These are phyloP conservation scores for Leucoptera coffeella DNA, from an alignment of 2,888 invertebrate genomes.

Conservation along the genomic window DNA sequence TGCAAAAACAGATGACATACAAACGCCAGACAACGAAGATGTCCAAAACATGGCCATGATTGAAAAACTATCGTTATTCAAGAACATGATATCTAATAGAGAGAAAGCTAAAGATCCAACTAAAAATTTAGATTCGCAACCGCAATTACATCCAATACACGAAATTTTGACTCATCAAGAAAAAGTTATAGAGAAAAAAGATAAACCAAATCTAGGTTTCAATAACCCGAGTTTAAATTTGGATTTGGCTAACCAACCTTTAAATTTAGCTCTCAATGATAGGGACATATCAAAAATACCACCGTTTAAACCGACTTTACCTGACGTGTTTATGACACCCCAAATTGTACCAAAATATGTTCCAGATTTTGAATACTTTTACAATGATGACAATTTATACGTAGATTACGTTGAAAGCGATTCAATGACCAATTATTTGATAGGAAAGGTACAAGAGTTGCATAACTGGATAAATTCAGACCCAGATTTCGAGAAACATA, in stretches of 20 bases:
- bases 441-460: constrained; percentile 44
- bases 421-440: constrained; percentile 37
- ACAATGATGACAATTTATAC: constrained; percentile 34
- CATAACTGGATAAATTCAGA: constrained; percentile 44
- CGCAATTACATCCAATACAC: constrained; percentile 30
- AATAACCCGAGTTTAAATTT: too few relatives aligned
- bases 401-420: constrained; percentile 43
- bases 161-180: constrained; percentile 23
- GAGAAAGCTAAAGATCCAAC: constrained; percentile 12
- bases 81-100: constrained; percentile 20
- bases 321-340: constrained; percentile 14
- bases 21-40: too few relatives aligned
- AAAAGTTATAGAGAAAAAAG: constrained; percentile 34
- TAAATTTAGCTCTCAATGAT: too few relatives aligned
- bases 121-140: constrained; percentile 17
- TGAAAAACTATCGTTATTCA: constrained; percentile 30
- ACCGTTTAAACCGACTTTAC: constrained; percentile 28
- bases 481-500: constrained; percentile 20
- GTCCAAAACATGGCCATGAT: too few relatives aligned
- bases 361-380: constrained; percentile 27
- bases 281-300: constrained; percentile 11
- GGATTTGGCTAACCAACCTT: not conserved
- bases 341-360: constrained; percentile 16
- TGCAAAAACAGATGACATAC: too few relatives aligned
- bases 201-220: constrained; percentile 21